Base-by-base conservation (phyloP, 2,888 invertebrate species). In the Hyposoter didymator region DNA sequence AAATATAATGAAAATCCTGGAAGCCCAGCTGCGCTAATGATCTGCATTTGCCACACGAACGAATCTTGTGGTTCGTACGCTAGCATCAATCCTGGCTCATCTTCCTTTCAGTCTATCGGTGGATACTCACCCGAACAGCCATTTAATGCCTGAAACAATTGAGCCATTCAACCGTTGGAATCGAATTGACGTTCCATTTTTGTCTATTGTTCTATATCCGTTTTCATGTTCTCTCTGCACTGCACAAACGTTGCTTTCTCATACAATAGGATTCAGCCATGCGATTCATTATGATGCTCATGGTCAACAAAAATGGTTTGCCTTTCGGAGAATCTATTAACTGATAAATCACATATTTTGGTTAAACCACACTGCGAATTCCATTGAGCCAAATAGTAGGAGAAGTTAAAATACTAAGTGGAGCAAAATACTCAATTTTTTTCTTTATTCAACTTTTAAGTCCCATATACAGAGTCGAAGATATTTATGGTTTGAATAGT, bases 61-160 rank as follows among this genome's bases (percentile, higher is more conserved):
- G 73, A 66, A 73, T 66, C 43, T 66, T 52, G 73, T 66, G 49
- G 14, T 52, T 32, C 62, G 52, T 52, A 35, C n/a, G 22, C 62
- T 22, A 22, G 45, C 17, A 32, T 67, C 52, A 39, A 22, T 35
- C 22, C 47, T n/a, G 32, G n/a, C 52, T 17, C 43, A 22, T 47
- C 69, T 62, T 67, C n/a, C 22, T 62, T 55, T 79, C 52, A 49
- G 39, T 66, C 47, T 35, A 45, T 45, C 49, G 39, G 62, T 76
- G 35, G 22, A 19, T 39, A 74, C 49, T 39, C 69, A 49, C 47
- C 64, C 66, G 49, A 59, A 45, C 32, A 84, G 67, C 43, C 84
- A 85, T 78, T 88, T 89, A 89, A 90, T 88, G 86, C 84, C 88
- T 88, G 89, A 90, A 91, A 91, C 91, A 92, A 91, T 92, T 89